These are phyloP conservation scores for Euphydryas editha DNA, from an alignment of 2,888 invertebrate species.

Conservation along the genomic window DNA sequence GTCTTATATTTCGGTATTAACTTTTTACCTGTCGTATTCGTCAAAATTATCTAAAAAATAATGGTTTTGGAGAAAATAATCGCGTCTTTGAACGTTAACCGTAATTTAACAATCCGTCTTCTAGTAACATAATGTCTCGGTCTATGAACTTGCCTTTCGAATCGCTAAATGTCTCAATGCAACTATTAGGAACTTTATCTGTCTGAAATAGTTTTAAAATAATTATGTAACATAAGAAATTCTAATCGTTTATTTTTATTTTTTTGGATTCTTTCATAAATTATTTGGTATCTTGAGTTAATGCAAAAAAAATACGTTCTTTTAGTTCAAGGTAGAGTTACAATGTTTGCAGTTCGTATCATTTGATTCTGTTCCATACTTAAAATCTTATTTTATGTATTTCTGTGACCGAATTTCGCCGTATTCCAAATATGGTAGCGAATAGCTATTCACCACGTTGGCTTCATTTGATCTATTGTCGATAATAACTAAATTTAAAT, in stretches of 20 bases:
- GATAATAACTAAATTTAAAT: slow-evolving; percentile 37
- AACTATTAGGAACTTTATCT: too few relatives aligned
- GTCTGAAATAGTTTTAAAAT: too few relatives aligned
- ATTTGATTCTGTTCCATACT: too few relatives aligned
- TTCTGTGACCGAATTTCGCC: slow-evolving; percentile 19
- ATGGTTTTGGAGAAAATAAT: neutral
- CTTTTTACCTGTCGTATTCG: slow-evolving; percentile 7
- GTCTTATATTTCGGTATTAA: neutral
- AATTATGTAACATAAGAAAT: too few relatives aligned
- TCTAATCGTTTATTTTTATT: too few relatives aligned
- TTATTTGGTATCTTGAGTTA: too few relatives aligned
- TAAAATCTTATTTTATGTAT: slow-evolving; percentile 3
- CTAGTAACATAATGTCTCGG: too few relatives aligned
- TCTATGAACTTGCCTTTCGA: too few relatives aligned
- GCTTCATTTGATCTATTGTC: slow-evolving; percentile 24
- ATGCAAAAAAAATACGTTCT: too few relatives aligned
- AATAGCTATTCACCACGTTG: too few relatives aligned
- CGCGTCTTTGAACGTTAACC: neutral
- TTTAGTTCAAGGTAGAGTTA: neutral
- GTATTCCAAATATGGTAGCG: neutral
- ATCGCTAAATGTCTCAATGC: too few relatives aligned
- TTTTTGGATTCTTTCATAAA: too few relatives aligned
- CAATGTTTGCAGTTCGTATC: neutral
- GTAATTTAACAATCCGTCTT: neutral
- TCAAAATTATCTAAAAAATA: slow-evolving; percentile 7